Evolutionary conservation across 2,888 invertebrate genomes (phyloP).

Genomic region (Callosobruchus maculatus): DNA sequence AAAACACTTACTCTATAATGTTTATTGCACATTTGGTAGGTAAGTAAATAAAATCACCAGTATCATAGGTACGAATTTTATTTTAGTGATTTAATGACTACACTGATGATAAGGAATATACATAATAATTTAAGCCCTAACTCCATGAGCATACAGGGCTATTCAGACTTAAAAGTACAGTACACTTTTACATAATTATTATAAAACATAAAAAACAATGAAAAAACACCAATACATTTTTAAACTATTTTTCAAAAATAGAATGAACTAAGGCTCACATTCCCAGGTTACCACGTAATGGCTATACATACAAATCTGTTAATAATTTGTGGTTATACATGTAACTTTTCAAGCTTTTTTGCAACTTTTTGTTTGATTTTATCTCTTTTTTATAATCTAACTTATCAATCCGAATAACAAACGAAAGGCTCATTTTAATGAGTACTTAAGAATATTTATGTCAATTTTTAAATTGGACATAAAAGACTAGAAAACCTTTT

Average conservation of each 20-base stretch:
- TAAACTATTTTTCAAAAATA: slow-evolving; percentile 23
- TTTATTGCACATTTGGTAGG: too few species aligned
- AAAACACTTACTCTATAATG: too few species aligned
- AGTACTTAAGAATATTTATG: slow-evolving; percentile 19
- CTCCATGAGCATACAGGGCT: slow-evolving; percentile 26
- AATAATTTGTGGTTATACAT: neutral
- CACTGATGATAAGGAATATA: slow-evolving; percentile 45
- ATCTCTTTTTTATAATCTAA: too few species aligned
- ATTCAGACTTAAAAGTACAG: slow-evolving; percentile 46
- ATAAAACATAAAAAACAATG: slow-evolving; percentile 34
- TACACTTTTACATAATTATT: slow-evolving; percentile 40
- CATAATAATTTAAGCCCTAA: slow-evolving; percentile 32
- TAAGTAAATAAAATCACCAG: neutral
- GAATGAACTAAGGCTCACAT: slow-evolving; percentile 22
- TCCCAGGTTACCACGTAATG: neutral
- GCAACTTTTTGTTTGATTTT: too few species aligned
- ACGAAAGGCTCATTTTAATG: too few species aligned
- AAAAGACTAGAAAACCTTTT: slow-evolving; percentile 8
- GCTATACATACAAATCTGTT: neutral
- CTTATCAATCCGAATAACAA: too few species aligned
- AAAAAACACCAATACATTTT: slow-evolving; percentile 37
- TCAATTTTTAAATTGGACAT: slow-evolving; percentile 12
- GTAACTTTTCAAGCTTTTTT: too few species aligned
- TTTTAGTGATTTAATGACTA: slow-evolving; percentile 27
- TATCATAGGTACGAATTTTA: slow-evolving; percentile 2